phyloP scores from a whole-genome alignment of 2,888 invertebrate species.

The Gisinianus flammeolus region DNA sequence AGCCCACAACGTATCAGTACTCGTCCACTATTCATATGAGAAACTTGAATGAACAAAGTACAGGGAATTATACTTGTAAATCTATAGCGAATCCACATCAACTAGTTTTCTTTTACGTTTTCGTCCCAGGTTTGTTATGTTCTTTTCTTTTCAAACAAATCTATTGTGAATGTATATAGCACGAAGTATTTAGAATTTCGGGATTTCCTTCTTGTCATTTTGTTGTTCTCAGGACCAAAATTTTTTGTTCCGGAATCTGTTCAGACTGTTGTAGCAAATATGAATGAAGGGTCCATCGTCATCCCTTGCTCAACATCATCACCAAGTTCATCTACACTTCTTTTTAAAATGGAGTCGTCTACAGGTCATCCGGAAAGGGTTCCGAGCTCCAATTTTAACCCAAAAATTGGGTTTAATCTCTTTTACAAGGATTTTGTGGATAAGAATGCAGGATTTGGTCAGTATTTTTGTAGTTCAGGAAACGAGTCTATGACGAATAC shows the following conservation, averaged over 20 bases:
- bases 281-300: background rate
- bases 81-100: background rate
- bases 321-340: background rate
- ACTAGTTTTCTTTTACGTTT: background rate
- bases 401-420: background rate
- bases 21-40: background rate
- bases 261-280: background rate
- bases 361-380: background rate
- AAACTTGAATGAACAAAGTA: background rate
- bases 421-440: background rate
- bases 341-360: slow-evolving; percentile 1
- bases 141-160: too few relatives aligned
- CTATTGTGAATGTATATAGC: too few relatives aligned
- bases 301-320: background rate
- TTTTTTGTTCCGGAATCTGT: slow-evolving; percentile 2
- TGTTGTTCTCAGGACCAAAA: background rate
- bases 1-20: background rate
- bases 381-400: background rate
- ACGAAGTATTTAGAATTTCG: too few relatives aligned
- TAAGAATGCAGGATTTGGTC: background rate
- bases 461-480: slow-evolving; percentile 2
- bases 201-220: background rate
- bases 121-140: slow-evolving; percentile 10
- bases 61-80: slow-evolving; percentile 5
- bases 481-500: slow-evolving; percentile 7